Evolutionary conservation across 1,140 invertebrate genomes (phyloP).

Genomic region (Lanistes nyassanus): DNA sequence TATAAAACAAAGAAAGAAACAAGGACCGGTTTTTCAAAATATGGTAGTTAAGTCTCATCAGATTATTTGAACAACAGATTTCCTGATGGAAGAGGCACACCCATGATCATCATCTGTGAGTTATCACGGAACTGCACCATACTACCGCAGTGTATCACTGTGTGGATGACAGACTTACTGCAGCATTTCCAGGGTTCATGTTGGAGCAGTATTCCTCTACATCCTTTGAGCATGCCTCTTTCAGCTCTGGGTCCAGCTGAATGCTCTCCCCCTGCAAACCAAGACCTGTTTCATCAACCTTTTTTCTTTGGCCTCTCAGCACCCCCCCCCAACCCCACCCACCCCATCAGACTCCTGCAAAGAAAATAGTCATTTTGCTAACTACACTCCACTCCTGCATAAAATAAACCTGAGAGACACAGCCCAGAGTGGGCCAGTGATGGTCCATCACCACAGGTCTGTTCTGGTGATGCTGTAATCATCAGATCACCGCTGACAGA

Average conservation of each 20-base stretch:
- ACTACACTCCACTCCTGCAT: not conserved
- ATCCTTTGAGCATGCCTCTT: constrained; percentile 82
- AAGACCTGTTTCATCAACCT: not conserved
- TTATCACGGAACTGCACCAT: not conserved
- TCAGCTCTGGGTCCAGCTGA: constrained; percentile 92
- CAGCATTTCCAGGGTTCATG: constrained; percentile 80
- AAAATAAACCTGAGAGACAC: too few species aligned
- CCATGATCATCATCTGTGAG: too few species aligned
- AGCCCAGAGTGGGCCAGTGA: too few species aligned
- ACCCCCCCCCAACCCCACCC: too few species aligned
- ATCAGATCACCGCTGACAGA: too few species aligned
- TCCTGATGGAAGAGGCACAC: not conserved
- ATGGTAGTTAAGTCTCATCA: too few species aligned
- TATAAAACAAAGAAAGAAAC: too few species aligned
- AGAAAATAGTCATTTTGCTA: not conserved
- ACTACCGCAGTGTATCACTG: not conserved
- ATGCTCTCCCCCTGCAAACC: constrained; percentile 80
- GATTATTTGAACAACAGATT: not conserved
- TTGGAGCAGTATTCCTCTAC: constrained; percentile 79
- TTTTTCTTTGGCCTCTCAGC: not conserved
- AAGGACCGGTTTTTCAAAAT: too few species aligned
- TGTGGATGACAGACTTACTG: constrained; percentile 70
- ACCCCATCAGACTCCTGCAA: too few species aligned
- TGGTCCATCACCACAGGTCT: too few species aligned
- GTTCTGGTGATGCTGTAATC: too few species aligned